A percentile compares a stretch with the other conserved stretches of the same genome.
Evolutionary conservation across 2,888 invertebrate species (phyloP).

Genomic region (Dicroscelio sp.): DNA sequence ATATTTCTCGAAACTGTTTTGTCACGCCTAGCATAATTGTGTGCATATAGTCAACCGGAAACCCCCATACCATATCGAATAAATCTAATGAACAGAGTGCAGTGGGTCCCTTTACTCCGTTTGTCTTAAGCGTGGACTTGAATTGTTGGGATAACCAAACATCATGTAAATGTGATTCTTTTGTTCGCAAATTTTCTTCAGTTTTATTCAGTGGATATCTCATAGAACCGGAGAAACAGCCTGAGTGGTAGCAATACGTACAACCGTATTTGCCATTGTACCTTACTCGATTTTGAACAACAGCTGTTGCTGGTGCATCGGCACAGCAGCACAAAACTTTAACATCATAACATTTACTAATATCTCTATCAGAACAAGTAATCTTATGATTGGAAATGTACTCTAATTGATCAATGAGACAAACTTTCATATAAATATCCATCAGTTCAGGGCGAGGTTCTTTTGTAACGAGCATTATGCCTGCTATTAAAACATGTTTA

Average conservation of each 20-base stretch:
- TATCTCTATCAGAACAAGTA: neutral
- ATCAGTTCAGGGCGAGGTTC: slow-evolving; percentile 12
- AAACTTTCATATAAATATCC: slow-evolving; percentile 19
- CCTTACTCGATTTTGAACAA: slow-evolving; percentile 42
- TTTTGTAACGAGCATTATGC: neutral
- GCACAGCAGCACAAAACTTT: slow-evolving; percentile 36
- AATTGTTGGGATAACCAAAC: neutral
- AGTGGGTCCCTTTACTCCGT: slow-evolving; percentile 61
- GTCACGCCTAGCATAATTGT: slow-evolving; percentile 34
- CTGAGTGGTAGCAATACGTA: slow-evolving; percentile 44
- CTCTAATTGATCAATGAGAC: slow-evolving; percentile 17
- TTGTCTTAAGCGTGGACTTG: slow-evolving; percentile 30
- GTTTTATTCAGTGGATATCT: slow-evolving; percentile 30
- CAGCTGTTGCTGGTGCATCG: slow-evolving; percentile 37
- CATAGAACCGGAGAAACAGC: slow-evolving; percentile 32
- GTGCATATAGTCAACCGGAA: slow-evolving; percentile 63
- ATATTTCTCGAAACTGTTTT: slow-evolving; percentile 45
- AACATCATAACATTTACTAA: slow-evolving; percentile 4
- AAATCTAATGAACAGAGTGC: slow-evolving; percentile 5
- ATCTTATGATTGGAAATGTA: neutral
- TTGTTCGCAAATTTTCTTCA: slow-evolving; percentile 20
- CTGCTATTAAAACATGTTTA: slow-evolving; percentile 15
- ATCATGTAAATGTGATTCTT: slow-evolving; percentile 36
- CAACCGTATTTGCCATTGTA: slow-evolving; percentile 42
- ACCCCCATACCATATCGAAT: slow-evolving; percentile 65